Evolutionary conservation across 2,797 vertebrate genomes (phyloP), one percentile per base, ranked within the genome.

Genomic region (Nannoperca obscura): DNA sequence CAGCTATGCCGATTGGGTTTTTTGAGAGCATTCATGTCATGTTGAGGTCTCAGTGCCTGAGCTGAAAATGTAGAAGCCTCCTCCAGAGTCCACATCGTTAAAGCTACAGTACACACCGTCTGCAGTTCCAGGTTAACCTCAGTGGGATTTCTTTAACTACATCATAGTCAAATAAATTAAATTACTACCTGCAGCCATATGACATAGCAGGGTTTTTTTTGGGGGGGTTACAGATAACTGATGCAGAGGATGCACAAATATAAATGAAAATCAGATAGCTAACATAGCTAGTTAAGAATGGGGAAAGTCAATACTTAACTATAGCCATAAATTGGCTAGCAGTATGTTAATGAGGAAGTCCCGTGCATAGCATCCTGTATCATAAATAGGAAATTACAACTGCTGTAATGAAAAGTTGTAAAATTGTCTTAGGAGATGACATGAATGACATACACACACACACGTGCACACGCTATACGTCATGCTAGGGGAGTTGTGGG

Each of bases 11-110:
- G 38, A 19, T 30, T n/a, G 3, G 5, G 36, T 4, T 14, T 54
- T 57, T 5, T 24, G 14, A 27, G 30, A 24, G 53, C 42, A 2
- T 22, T 27, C 24, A 27, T 27, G 24, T 2, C 12, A 40, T n/a
- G 5, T 24, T 30, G 22, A 78, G 40, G 52, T 71, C 17, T 65
- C 44, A 63, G 61, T 30, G n/a, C 19, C 54, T 73, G 55, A 54
- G 55, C 50, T 81, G 20, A 67, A 70, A 67, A 50, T 55, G 58
- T 70, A 38, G 53, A 40, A 46, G 27, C 22, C n/a, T 75, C 22
- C 77, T 71, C 57, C 34, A 38, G 70, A 68, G 55, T 72, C 27
- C 14, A 34, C 71, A 66, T 78, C 63, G 62, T 84, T 84, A 81
- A 11, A 73, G 59, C 46, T 27, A 30, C 67, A 69, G 32, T 70